Conservation (phyloP, 2,888 invertebrate genomes). For the Agriotes lineatus region DNA sequence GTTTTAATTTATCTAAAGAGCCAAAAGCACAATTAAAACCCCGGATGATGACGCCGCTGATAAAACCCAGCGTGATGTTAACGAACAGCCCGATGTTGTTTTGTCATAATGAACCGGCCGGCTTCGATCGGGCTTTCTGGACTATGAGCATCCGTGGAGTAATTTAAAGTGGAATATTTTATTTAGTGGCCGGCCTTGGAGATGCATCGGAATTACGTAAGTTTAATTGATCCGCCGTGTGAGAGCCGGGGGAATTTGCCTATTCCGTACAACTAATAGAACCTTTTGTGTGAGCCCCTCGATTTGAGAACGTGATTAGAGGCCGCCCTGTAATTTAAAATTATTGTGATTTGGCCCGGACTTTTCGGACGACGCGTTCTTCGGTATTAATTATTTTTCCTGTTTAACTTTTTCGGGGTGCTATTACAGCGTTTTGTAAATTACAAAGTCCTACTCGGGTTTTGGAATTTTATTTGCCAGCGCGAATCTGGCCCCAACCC, state of each 20-base stretch:
- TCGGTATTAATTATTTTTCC: slow-evolving; percentile 6
- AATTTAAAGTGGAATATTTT: background rate
- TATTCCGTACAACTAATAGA: slow-evolving; percentile 1
- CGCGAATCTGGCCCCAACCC: too few relatives aligned
- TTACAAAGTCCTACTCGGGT: too few relatives aligned
- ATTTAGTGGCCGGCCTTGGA: background rate
- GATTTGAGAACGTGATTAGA: slow-evolving; percentile 31
- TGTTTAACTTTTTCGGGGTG: background rate
- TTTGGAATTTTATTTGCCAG: too few relatives aligned
- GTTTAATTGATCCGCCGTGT: slow-evolving; percentile 7
- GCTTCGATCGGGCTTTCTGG: background rate
- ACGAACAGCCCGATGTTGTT: slow-evolving; percentile 2
- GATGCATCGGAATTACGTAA: slow-evolving; percentile 5
- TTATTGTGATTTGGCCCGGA: slow-evolving; percentile 15
- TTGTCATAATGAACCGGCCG: slow-evolving; percentile 2
- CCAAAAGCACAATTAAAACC: slow-evolving; percentile 1
- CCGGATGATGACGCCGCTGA: slow-evolving; percentile 11
- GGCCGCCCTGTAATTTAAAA: slow-evolving; percentile 29
- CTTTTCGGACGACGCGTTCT: background rate
- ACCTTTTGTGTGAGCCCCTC: slow-evolving; percentile 16
- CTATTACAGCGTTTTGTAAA: too few relatives aligned
- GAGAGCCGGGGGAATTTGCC: slow-evolving; percentile 5
- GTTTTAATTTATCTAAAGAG: background rate
- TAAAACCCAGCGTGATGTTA: slow-evolving; percentile 15
- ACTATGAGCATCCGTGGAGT: background rate